Conservation (phyloP, 2,113 vertebrate species). For the Salvelinus sp. region DNA sequence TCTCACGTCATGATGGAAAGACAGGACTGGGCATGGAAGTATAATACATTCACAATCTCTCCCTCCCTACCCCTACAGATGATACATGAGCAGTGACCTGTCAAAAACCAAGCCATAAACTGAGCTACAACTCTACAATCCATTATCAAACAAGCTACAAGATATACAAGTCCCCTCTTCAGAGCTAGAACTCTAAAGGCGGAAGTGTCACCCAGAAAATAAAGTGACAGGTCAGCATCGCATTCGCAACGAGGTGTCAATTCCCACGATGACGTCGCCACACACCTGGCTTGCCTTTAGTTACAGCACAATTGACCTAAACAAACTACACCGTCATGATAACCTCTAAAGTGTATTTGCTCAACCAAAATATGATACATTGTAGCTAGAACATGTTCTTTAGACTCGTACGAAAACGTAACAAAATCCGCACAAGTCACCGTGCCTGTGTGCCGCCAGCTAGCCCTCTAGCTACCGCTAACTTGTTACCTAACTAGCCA, state of each 20-base stretch:
- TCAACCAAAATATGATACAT: too few species aligned
- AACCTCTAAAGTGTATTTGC: not conserved
- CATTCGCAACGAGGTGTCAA: not conserved
- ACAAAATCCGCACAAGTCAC: not conserved
- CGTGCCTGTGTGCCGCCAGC: not conserved
- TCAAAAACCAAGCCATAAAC: not conserved
- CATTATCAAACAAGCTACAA: too few species aligned
- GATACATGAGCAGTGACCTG: not conserved
- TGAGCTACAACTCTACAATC: not conserved
- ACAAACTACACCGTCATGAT: not conserved
- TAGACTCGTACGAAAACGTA: not conserved
- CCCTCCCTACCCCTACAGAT: too few species aligned
- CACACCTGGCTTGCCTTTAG: not conserved
- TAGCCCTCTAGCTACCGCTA: not conserved
- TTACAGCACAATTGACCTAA: not conserved
- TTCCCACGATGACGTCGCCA: not conserved
- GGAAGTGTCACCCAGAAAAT: not conserved
- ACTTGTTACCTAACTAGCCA: not conserved
- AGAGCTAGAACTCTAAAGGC: not conserved
- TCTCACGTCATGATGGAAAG: too few species aligned
- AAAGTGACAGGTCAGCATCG: not conserved
- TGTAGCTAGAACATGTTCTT: not conserved
- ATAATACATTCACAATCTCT: too few species aligned
- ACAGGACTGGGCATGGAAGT: too few species aligned
- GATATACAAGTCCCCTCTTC: not conserved